Percentiles rank a stretch among this genome's conserved stretches.
Evolutionary conservation across 53 echinoderm and acorn worm genomes (phyloP).

Genomic region (Echinometra lucunter): DNA sequence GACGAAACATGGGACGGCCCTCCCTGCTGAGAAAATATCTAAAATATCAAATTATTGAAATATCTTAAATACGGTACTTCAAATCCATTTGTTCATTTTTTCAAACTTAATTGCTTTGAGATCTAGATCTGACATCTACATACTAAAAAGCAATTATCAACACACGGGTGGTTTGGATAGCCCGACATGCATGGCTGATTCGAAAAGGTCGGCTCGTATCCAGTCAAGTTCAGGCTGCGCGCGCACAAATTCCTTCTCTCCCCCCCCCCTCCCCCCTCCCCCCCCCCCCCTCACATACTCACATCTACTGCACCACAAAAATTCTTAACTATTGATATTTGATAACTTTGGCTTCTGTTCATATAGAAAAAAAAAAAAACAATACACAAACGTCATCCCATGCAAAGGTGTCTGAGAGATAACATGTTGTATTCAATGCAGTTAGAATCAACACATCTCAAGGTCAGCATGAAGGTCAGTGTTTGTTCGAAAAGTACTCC

Average conservation of each 20-base stretch:
- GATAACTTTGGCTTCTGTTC: slow-evolving; percentile 6
- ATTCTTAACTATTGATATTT: background rate
- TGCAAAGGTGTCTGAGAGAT: background rate
- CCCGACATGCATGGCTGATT: background rate
- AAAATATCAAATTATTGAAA: too few species aligned
- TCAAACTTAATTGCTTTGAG: too few species aligned
- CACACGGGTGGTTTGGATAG: too few species aligned
- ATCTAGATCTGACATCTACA: too few species aligned
- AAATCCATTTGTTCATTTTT: too few species aligned
- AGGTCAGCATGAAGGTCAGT: background rate
- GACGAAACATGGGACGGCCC: too few species aligned
- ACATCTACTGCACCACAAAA: slow-evolving; percentile 9
- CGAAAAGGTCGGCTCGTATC: background rate
- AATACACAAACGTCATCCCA: slow-evolving; percentile 6
- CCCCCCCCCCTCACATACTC: too few species aligned
- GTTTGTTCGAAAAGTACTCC: slow-evolving; percentile 22
- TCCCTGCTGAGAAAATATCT: too few species aligned
- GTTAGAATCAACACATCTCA: background rate
- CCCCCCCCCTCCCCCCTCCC: too few species aligned
- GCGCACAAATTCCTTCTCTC: too few species aligned
- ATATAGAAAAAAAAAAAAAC: background rate
- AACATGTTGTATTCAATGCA: background rate
- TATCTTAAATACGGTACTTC: too few species aligned
- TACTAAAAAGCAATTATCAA: too few species aligned
- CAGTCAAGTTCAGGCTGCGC: slow-evolving; percentile 13